phyloP scores from a whole-genome alignment of 2,113 vertebrate species.

The Rhabdornis inornatus region DNA sequence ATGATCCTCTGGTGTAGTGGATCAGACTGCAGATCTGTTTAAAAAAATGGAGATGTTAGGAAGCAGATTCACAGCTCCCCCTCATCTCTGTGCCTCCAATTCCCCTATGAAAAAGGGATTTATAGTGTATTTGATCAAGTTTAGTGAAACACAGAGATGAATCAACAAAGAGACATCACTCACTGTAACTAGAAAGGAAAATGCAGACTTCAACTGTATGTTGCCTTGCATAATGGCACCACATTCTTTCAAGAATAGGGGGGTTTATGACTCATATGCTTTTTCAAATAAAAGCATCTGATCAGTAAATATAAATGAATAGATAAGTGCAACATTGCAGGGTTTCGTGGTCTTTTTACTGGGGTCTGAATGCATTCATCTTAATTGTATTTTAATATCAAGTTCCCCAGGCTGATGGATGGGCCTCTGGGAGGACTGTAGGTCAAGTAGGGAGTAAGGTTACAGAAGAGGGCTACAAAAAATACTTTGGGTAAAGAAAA shows the following conservation, averaged over 20 bases:
- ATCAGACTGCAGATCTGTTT: background rate
- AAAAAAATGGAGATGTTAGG: background rate
- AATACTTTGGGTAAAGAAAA: conserved; percentile 1
- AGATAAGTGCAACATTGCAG: background rate
- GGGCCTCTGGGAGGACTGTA: background rate
- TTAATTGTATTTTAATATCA: conserved; percentile 13
- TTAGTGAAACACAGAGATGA: background rate
- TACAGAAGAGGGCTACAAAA: background rate
- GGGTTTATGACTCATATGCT: background rate
- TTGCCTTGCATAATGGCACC: background rate
- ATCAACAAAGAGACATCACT: background rate
- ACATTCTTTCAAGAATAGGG: background rate
- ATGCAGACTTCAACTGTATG: background rate
- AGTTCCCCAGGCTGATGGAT: background rate
- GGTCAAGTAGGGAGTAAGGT: conserved; percentile 8
- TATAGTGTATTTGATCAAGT: background rate
- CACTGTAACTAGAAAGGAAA: background rate
- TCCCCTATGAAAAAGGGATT: background rate
- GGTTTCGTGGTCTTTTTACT: background rate
- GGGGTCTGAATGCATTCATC: background rate
- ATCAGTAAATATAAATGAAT: background rate
- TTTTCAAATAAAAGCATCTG: background rate
- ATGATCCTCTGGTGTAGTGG: background rate
- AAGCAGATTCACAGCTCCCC: background rate
- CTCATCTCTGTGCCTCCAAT: background rate